Evolutionary conservation across 2,113 vertebrate species (phyloP).

Genomic region (Zingel zingel): DNA sequence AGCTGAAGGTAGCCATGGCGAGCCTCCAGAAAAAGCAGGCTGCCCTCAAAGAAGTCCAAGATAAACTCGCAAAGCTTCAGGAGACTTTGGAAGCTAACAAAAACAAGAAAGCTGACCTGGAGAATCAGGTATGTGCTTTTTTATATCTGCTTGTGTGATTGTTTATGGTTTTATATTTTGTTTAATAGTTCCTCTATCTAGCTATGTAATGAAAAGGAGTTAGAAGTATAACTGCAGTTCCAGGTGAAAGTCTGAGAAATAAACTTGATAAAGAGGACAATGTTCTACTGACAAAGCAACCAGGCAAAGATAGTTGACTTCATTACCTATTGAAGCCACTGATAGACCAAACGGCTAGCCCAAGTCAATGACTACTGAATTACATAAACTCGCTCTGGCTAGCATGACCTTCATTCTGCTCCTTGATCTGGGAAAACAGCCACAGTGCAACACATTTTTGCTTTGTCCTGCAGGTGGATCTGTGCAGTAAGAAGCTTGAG

Average conservation of each 20-base stretch:
- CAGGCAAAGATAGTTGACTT: background rate
- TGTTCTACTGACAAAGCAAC: background rate
- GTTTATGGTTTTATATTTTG: background rate
- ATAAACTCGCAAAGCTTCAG: slow-evolving; percentile 87
- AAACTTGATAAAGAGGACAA: background rate
- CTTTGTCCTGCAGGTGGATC: slow-evolving; percentile 82
- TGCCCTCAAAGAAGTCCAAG: slow-evolving; percentile 88
- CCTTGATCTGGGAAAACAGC: background rate
- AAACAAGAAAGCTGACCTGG: slow-evolving; percentile 89
- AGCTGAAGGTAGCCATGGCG: slow-evolving; percentile 87
- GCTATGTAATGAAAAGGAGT: background rate
- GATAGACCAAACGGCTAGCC: background rate
- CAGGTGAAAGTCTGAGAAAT: background rate
- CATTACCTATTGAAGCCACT: background rate
- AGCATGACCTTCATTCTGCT: background rate
- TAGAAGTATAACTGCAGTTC: background rate
- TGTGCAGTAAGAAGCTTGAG: slow-evolving; percentile 91
- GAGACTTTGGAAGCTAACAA: slow-evolving; percentile 88
- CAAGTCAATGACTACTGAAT: background rate
- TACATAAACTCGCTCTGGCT: background rate
- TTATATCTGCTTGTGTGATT: background rate
- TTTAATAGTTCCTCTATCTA: background rate
- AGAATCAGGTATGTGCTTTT: slow-evolving; percentile 86
- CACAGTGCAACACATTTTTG: background rate
- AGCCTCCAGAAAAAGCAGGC: slow-evolving; percentile 88